Conservation (phyloP, 2,888 invertebrate species). For the Teinopalpus imperialis region DNA sequence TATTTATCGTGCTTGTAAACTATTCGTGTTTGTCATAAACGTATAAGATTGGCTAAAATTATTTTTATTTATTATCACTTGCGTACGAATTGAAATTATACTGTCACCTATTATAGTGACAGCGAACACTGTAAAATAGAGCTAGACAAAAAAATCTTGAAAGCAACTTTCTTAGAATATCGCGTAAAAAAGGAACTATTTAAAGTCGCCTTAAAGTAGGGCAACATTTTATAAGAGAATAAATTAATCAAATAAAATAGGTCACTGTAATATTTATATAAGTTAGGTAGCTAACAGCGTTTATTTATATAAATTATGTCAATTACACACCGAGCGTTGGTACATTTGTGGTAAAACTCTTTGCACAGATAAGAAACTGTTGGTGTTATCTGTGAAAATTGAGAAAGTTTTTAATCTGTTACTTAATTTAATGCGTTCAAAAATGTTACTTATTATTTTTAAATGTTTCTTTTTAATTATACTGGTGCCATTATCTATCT, state of each 20-base stretch:
- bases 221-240: constrained; percentile 12
- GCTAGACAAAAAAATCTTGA: neutral
- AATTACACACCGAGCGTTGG: neutral
- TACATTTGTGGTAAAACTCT: too few relatives aligned
- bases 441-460: too few relatives aligned
- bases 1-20: constrained; percentile 8
- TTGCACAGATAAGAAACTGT: neutral
- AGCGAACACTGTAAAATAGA: constrained; percentile 1
- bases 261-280: constrained; percentile 11
- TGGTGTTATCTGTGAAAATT: too few relatives aligned
- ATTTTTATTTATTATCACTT: constrained; percentile 5
- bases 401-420: too few relatives aligned
- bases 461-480: constrained; percentile 9
- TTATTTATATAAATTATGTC: constrained; percentile 17
- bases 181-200: constrained; percentile 3
- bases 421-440: too few relatives aligned
- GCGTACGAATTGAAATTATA: constrained; percentile 4
- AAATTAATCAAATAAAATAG: constrained; percentile 19
- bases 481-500: constrained; percentile 7
- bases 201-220: constrained; percentile 13
- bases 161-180: constrained; percentile 13
- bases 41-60: neutral
- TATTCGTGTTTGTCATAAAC: neutral
- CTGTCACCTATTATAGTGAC: constrained; percentile 8
- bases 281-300: constrained; percentile 4